Percentiles rank a stretch among this genome's conserved stretches.
These are phyloP conservation scores for Calephelis virginiensis DNA, from an alignment of 1,140 invertebrate species.

Conservation along the genomic window DNA sequence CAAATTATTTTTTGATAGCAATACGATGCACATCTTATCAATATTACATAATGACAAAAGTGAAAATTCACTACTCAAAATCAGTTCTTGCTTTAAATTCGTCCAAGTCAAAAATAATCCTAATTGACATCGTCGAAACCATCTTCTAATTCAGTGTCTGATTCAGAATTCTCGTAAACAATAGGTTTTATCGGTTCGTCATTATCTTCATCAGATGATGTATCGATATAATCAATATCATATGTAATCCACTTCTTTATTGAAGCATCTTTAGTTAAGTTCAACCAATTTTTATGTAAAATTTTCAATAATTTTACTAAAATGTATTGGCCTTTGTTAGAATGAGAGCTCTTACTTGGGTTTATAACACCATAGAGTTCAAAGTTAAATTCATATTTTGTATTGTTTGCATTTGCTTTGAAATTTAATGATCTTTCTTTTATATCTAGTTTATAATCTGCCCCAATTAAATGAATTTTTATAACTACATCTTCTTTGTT, in stretches of 20 bases:
- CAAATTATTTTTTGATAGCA: too few species aligned
- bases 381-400: constrained; percentile 50
- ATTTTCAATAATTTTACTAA: constrained; percentile 49
- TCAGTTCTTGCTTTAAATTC: too few species aligned
- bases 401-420: constrained; percentile 35
- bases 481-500: constrained; percentile 42
- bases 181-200: not conserved
- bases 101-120: too few species aligned
- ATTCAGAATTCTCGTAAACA: not conserved
- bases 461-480: constrained; percentile 55
- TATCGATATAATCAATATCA: constrained; percentile 54
- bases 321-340: constrained; percentile 58
- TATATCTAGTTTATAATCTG: constrained; percentile 49
- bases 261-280: constrained; percentile 40
- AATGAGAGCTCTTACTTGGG: constrained; percentile 36
- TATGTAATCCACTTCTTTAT: constrained; percentile 60
- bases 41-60: too few species aligned
- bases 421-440: constrained; percentile 45
- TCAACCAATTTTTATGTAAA: constrained; percentile 51
- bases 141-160: not conserved
- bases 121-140: not conserved
- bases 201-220: constrained; percentile 55
- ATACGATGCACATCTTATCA: too few species aligned
- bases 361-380: constrained; percentile 58
- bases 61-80: too few species aligned